Conservation (phyloP, 2,113 vertebrate genomes). For the Dipodomys merriami region DNA sequence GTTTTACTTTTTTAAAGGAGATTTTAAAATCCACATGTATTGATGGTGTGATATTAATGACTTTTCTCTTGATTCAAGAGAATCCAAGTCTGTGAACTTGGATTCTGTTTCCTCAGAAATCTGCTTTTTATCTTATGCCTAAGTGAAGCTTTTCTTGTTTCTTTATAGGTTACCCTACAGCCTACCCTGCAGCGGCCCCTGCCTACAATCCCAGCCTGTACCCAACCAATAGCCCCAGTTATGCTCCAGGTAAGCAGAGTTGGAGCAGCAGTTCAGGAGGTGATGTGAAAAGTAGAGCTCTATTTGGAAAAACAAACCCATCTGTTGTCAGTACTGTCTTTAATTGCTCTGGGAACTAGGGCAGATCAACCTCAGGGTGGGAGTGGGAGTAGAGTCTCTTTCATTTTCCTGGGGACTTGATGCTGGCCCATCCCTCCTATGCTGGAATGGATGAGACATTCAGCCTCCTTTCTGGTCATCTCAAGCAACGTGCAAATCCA, state of each 20-base stretch:
- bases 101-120: conserved; percentile 46
- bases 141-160: conserved; percentile 53
- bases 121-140: background rate
- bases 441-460: conserved; percentile 31
- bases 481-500: conserved; percentile 24
- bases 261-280: background rate
- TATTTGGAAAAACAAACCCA: conserved; percentile 7
- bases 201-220: conserved; percentile 98
- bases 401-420: conserved; percentile 36
- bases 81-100: conserved; percentile 19
- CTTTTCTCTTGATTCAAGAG: background rate
- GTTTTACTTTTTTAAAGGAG: background rate
- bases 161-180: conserved; percentile 94
- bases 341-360: conserved; percentile 37
- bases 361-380: background rate
- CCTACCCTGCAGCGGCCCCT: conserved; percentile 95
- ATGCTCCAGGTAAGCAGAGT: conserved; percentile 92
- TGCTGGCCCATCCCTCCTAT: conserved; percentile 13
- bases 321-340: conserved; percentile 7
- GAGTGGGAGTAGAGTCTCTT: conserved; percentile 16
- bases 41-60: background rate
- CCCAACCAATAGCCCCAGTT: conserved; percentile 96
- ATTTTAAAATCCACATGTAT: conserved; percentile 11
- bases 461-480: conserved; percentile 22
- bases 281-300: background rate